phyloP scores from a whole-genome alignment of 2,888 invertebrate genomes.

The Drosophila macrospina region DNA sequence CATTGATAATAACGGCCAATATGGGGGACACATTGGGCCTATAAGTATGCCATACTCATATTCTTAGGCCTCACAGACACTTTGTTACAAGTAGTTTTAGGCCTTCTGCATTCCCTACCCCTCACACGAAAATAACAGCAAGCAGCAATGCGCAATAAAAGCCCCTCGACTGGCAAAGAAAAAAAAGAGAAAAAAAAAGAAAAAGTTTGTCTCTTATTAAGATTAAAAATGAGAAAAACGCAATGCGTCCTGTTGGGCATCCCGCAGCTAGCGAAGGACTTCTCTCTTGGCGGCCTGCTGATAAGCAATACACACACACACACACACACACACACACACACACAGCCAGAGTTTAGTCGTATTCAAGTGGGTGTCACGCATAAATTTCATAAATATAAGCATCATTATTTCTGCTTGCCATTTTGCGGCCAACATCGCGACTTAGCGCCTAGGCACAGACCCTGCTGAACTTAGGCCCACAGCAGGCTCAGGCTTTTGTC shows the following conservation, averaged over 20 bases:
- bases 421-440: conserved; percentile 71
- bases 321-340: conserved; percentile 2
- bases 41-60: conserved; percentile 34
- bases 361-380: conserved; percentile 82
- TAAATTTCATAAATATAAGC: conserved; percentile 82
- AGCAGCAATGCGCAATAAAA: too few species aligned
- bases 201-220: conserved; percentile 76
- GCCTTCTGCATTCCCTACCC: too few species aligned
- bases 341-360: conserved; percentile 22
- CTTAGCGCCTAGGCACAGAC: conserved; percentile 42
- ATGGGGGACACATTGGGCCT: not conserved
- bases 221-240: conserved; percentile 76
- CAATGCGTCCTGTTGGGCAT: conserved; percentile 38
- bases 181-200: conserved; percentile 15
- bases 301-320: conserved; percentile 59
- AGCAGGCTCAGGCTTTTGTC: conserved; percentile 66
- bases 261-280: conserved; percentile 30
- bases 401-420: conserved; percentile 76
- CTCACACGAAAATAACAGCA: too few species aligned
- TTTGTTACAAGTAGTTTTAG: conserved; percentile 42
- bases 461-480: not conserved
- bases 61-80: conserved; percentile 31
- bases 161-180: conserved; percentile 9
- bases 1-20: conserved; percentile 63
- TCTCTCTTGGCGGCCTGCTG: conserved; percentile 67